Conservation (phyloP, 2,113 vertebrate genomes). For the Oceanites oceanicus region DNA sequence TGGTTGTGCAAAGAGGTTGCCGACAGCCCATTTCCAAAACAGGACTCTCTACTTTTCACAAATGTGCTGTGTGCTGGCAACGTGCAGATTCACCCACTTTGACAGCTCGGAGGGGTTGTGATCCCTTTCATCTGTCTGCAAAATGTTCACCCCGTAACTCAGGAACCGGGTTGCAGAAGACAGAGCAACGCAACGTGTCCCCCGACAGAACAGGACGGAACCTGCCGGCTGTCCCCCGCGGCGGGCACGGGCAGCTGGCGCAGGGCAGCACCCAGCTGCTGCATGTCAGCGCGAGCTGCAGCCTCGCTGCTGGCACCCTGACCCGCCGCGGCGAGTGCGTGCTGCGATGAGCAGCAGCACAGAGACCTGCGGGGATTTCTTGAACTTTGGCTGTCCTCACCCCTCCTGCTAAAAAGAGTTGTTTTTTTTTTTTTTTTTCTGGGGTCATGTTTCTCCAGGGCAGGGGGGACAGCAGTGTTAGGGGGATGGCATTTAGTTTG, state of each 20-base stretch:
- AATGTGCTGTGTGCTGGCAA: not conserved
- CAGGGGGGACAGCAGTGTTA: not conserved
- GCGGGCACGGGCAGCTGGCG: not conserved
- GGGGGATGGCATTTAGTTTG: not conserved
- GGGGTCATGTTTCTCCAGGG: not conserved
- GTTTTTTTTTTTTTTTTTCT: not conserved
- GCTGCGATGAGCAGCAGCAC: not conserved
- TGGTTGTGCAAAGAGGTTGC: not conserved
- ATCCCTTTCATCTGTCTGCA: rapidly evolving
- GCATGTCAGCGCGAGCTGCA: not conserved
- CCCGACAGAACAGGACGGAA: rapidly evolving
- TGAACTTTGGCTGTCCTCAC: not conserved
- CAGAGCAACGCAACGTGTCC: rapidly evolving
- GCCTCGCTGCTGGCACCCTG: not conserved
- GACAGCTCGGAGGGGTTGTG: rapidly evolving
- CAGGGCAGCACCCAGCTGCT: not conserved
- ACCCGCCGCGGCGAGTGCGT: not conserved
- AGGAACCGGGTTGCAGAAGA: not conserved
- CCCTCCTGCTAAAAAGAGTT: not conserved
- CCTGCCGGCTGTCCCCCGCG: not conserved
- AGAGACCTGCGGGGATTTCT: not conserved
- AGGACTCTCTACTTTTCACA: not conserved
- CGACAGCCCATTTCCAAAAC: not conserved
- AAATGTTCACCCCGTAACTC: not conserved
- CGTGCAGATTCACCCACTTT: not conserved